Percentiles rank a stretch among this genome's conserved stretches.
These are phyloP conservation scores for Pontoporia blainvillei DNA, from an alignment of 2,113 vertebrate species.

Conservation along the genomic window DNA sequence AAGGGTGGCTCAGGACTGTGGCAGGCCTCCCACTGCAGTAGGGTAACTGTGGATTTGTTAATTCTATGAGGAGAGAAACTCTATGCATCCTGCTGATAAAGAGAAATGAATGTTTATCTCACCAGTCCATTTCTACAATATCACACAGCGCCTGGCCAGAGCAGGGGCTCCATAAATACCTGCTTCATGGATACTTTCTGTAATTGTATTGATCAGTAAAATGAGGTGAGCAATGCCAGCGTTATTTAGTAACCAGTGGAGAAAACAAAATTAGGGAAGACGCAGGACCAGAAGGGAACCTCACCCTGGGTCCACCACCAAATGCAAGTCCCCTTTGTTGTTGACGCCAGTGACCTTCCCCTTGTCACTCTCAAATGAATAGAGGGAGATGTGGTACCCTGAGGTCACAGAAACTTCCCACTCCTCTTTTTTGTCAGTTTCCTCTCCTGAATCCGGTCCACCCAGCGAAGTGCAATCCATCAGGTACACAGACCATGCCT, in stretches of 20 bases:
- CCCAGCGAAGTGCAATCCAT: rapidly evolving
- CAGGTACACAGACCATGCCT: not conserved
- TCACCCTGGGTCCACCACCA: not conserved
- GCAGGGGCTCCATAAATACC: rapidly evolving
- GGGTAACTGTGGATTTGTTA: not conserved
- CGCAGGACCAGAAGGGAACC: no score
- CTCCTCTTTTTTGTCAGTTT: not conserved
- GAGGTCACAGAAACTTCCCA: not conserved
- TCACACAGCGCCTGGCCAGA: not conserved
- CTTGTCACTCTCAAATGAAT: not conserved
- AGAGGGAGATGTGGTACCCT: not conserved
- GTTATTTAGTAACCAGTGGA: no score
- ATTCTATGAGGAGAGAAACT: not conserved
- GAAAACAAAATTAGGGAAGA: not conserved
- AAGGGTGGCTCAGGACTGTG: rapidly evolving
- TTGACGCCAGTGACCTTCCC: no score
- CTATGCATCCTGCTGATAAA: not conserved
- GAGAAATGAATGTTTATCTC: not conserved
- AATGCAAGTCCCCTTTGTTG: not conserved
- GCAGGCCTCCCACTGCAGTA: no score
- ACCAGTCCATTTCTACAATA: rapidly evolving
- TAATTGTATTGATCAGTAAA: not conserved
- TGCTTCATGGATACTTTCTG: not conserved
- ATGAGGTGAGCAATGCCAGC: not conserved
- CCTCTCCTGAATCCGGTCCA: not conserved